Base-by-base conservation (phyloP, 2,113 vertebrate species). In the Colaptes auratus region DNA sequence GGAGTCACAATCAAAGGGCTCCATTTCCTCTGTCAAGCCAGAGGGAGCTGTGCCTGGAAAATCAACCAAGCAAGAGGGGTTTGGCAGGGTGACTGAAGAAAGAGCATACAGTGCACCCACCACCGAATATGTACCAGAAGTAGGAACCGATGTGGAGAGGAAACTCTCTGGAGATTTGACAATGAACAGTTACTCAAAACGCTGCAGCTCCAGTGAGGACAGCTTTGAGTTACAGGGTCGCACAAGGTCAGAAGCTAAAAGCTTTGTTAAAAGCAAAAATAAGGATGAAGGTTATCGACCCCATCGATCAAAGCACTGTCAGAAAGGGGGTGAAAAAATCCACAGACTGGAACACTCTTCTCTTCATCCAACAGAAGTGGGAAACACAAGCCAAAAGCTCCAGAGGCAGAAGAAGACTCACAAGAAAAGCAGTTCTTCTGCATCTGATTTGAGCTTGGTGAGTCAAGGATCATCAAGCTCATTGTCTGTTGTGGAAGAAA, bases 161-260 rank as follows among this genome's bases (percentile, higher is more conserved):
- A 64, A 77, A 28, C 61, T 44, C 78, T 64, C 72, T 56, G 72
- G 77, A 50, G 46, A 56, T 56, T 24, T 79, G 72, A 58, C 58
- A 31, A 97, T 95, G 94, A 96, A 76, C 91, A 93, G 80, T 82
- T 96, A 91, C 67, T 85, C 97, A 21, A 96, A 96, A 52, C 75
- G 64, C 36, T 64, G 95, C 88, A 98, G 97, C 92, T 98, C 98
- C 42, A 97, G 97, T 17, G 97, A 97, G 90, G 98, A 98, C 44
- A 97, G 97, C 90, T 98, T 97, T 97, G 97, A 98, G 86, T 98
- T 98, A 42, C 98, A 97, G 48, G 95, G 95, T 52, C 98, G 96
- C 76, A 48, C 82, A 96, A 97, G 39, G 97, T 95, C 88, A 94
- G 97, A 73, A 95, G 93, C 77, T 96, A 98, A 93, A 96, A 97